A percentile compares a stretch with the other conserved stretches of the same genome.
Conservation (phyloP, 1,140 invertebrate species). For the Mactra quadrangularis region DNA sequence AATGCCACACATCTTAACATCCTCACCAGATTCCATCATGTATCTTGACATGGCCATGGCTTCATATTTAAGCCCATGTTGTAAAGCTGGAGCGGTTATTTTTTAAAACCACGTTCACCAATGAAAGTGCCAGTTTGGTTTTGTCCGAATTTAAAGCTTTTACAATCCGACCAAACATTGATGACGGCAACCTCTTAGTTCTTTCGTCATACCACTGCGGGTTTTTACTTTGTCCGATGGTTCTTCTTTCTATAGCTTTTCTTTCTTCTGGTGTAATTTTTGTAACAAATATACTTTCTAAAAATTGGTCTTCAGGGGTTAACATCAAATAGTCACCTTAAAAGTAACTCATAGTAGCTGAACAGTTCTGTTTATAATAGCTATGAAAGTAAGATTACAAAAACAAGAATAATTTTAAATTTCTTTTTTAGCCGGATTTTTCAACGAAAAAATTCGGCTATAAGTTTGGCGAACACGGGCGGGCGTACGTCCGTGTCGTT, state of each 20-base stretch:
- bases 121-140: constrained; percentile 49
- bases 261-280: constrained; percentile 48
- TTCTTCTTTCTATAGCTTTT: constrained; percentile 52
- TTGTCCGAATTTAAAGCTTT: constrained; percentile 59
- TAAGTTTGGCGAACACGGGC: no score
- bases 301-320: constrained; percentile 40
- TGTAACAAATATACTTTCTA: constrained; percentile 42
- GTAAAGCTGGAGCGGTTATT: constrained; percentile 28
- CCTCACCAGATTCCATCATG: constrained; percentile 18
- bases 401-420: no score
- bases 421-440: no score
- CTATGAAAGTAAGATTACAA: no score
- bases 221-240: constrained; percentile 56
- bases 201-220: constrained; percentile 62
- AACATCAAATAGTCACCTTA: constrained; percentile 53
- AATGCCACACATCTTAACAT: constrained; percentile 57
- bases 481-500: no score
- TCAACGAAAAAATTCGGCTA: no score
- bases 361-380: no score
- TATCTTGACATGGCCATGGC: constrained; percentile 51
- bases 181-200: constrained; percentile 57
- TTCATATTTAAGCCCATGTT: constrained; percentile 63
- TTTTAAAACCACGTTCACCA: not conserved
- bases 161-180: constrained; percentile 67
- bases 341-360: no score